phyloP scores from a whole-genome alignment of 2,888 invertebrate genomes.

The Ommatoiulus sabulosus region DNA sequence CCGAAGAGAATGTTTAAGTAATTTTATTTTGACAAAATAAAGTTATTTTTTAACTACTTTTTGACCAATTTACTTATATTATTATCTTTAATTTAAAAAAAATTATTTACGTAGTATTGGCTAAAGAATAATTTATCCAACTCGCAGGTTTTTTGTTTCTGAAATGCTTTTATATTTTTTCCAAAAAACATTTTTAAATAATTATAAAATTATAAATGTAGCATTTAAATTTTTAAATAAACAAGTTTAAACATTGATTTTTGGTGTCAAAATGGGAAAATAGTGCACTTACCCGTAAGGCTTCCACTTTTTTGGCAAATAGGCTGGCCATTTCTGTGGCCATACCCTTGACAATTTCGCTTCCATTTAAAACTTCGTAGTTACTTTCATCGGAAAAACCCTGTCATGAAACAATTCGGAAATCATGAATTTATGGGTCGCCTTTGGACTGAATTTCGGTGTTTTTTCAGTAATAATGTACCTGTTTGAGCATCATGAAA shows the following conservation, averaged over 20 bases:
- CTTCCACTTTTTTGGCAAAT: constrained; percentile 8
- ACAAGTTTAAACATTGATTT: neutral
- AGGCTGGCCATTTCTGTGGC: neutral
- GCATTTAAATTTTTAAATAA: too few species aligned
- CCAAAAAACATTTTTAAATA: too few species aligned
- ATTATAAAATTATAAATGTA: too few species aligned
- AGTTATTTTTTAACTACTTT: too few species aligned
- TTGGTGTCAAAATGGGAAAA: too few species aligned
- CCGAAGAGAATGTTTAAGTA: neutral
- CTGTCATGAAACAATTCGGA: neutral
- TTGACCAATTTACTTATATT: too few species aligned
- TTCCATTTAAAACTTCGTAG: neutral
- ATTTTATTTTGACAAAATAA: too few species aligned
- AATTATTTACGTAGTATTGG: too few species aligned
- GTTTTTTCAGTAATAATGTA: neutral
- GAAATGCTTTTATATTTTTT: too few species aligned
- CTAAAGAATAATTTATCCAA: too few species aligned
- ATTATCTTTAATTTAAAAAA: too few species aligned
- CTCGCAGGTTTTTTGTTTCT: too few species aligned
- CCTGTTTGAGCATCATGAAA: constrained; percentile 41
- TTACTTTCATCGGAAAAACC: neutral
- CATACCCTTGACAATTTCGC: constrained; percentile 27
- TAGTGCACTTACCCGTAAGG: neutral
- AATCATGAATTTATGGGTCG: neutral
- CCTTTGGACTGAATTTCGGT: neutral